Evolutionary conservation across 2,113 vertebrate genomes (phyloP), one percentile per base, ranked within the genome.

Genomic region (Sinocyclocheilus rhinocerous): DNA sequence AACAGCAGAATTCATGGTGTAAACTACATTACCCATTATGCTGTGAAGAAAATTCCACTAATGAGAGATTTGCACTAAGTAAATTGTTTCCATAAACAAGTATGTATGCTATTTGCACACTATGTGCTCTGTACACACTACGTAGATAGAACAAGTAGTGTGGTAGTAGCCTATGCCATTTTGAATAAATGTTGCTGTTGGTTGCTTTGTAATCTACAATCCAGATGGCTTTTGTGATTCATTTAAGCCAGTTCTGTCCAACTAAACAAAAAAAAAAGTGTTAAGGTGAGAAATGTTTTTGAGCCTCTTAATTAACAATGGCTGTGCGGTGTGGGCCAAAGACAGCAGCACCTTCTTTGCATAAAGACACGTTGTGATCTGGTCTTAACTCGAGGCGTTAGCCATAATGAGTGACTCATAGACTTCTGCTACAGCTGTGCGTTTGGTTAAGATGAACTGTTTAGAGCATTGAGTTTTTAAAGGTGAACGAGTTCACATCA

Each of bases 401-500:
- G 59, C 24, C 9, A 11, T 81, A 67, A 81, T 81, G 79, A 81
- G n/a, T 81, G 79, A 67, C 61, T 81, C 79, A 48, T 48, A 3
- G 59, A 61, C 59, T 81, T 52, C 24, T 76, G 48, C 76, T 18
- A 29, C 26, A 52, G 50, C 76, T 50, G 79, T 67, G 79, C 39
- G 5, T 29, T 16, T 63, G 79, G 36, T 81, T 81, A 48, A 26
- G 7, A 67, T 81, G 59, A 65, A 26, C 36, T 26, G 36, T 81
- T 81, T 81, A 50, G 39, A 65, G 61, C 48, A 81, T 1, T 67
- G n/a, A 81, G 36, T 81, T 81, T 15, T 45, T 63, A 81, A 81
- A 36, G 59, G 29, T 65, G 57, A 81, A 45, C 13, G 78, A 63
- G 79, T 81, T 67, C 16, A 50, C 39, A 24, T 29, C 9, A 81